Conservation (phyloP, 1,140 invertebrate genomes). For the Sycophaga agraensis region DNA sequence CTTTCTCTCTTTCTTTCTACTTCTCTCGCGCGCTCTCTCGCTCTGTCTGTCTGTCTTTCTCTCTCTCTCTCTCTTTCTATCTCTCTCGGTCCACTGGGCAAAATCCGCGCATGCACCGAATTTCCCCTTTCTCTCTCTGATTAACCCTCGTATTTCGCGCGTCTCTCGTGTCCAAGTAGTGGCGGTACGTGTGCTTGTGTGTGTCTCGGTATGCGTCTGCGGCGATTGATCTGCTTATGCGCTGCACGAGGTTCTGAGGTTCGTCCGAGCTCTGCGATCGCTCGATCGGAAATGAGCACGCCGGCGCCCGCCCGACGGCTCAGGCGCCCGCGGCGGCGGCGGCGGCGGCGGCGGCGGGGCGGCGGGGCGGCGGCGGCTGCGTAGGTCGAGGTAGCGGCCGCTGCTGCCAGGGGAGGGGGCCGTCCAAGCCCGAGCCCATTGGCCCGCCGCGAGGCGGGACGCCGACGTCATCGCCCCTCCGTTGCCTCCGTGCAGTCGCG, state of each 20-base stretch:
- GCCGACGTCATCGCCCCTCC: slow-evolving; percentile 44
- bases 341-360: slow-evolving; percentile 26
- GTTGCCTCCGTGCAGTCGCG: too few relatives aligned
- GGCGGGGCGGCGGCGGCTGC: not conserved
- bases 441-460: slow-evolving; percentile 49
- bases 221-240: not conserved
- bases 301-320: not conserved
- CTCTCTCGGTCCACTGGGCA: not conserved
- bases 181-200: not conserved
- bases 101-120: too few relatives aligned
- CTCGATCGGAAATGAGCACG: slow-evolving; percentile 28
- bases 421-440: slow-evolving; percentile 37
- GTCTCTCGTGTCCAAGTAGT: too few relatives aligned
- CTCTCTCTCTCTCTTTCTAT: not conserved
- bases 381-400: slow-evolving; percentile 16
- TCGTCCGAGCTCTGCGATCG: slow-evolving; percentile 26
- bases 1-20: slow-evolving; percentile 14
- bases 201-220: not conserved
- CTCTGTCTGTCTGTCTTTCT: not conserved
- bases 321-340: not conserved
- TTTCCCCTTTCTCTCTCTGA: not conserved
- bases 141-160: too few relatives aligned
- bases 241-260: not conserved
- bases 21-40: not conserved
- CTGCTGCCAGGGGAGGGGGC: not conserved